These are phyloP conservation scores for Oligia fasciuncula DNA, from an alignment of 2,888 invertebrate species.

Conservation along the genomic window DNA sequence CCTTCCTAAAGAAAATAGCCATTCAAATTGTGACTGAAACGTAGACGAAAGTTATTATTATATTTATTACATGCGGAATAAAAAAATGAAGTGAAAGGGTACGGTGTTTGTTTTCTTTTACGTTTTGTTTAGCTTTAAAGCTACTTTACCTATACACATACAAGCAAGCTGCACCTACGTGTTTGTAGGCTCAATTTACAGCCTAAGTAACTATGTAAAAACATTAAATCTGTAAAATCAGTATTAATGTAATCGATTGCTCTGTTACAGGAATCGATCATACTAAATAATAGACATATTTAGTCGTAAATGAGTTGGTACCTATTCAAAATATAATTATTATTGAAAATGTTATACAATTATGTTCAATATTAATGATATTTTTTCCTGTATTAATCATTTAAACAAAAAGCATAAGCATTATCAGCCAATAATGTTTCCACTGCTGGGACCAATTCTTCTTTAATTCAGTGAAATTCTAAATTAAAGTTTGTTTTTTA, in stretches of 20 bases:
- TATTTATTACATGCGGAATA: slow-evolving; percentile 30
- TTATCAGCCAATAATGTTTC: too few species aligned
- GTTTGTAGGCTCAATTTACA: not conserved
- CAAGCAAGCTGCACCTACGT: not conserved
- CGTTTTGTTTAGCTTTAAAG: slow-evolving; percentile 8
- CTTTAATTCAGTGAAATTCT: not conserved
- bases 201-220: not conserved
- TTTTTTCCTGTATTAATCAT: not conserved
- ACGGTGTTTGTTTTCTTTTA: slow-evolving; percentile 14
- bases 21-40: slow-evolving; percentile 49
- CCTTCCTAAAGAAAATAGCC: slow-evolving; percentile 43
- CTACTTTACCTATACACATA: not conserved
- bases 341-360: not conserved
- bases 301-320: not conserved
- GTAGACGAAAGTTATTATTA: slow-evolving; percentile 52
- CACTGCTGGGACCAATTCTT: not conserved
- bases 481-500: not conserved
- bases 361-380: not conserved
- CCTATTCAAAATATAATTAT: not conserved
- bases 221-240: not conserved
- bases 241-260: not conserved
- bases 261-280: not conserved
- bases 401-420: not conserved
- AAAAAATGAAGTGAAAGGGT: slow-evolving; percentile 8
- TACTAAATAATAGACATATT: not conserved